Percentiles rank a stretch among this genome's conserved stretches.
These are phyloP conservation scores for Callaeas wilsoni DNA, from an alignment of 2,113 vertebrate species.

Conservation along the genomic window DNA sequence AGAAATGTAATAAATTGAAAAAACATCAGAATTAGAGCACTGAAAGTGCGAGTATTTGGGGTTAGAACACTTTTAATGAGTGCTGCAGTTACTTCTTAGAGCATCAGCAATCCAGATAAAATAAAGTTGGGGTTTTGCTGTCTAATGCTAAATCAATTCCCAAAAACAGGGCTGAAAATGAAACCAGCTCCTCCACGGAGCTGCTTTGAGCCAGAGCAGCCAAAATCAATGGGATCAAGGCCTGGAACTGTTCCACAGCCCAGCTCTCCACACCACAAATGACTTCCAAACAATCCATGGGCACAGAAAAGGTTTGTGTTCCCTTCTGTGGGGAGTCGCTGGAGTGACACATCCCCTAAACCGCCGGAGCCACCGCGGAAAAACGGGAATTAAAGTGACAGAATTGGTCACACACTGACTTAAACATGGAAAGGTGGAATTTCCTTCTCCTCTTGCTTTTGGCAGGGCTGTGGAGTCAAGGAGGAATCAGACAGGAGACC, in stretches of 20 bases:
- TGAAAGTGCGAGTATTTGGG: neutral
- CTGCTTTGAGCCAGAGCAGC: neutral
- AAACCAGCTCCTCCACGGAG: neutral
- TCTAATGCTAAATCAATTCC: neutral
- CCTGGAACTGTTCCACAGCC: neutral
- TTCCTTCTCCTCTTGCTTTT: neutral
- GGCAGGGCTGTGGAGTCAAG: neutral
- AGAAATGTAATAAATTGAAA: neutral
- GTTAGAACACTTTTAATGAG: neutral
- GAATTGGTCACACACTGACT: neutral
- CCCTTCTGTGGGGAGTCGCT: neutral
- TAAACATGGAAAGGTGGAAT: too few relatives aligned
- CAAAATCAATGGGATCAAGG: neutral
- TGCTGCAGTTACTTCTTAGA: neutral
- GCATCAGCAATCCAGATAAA: neutral
- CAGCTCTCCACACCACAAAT: neutral
- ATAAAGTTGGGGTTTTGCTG: neutral
- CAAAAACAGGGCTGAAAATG: neutral
- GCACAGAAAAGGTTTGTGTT: neutral
- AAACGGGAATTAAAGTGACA: neutral
- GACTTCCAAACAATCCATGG: rapidly evolving
- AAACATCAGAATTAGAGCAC: neutral
- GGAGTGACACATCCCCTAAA: neutral
- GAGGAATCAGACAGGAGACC: neutral
- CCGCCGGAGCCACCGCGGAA: neutral